Base-by-base conservation (phyloP, 2,888 invertebrate species). In the Cephus runcator region DNA sequence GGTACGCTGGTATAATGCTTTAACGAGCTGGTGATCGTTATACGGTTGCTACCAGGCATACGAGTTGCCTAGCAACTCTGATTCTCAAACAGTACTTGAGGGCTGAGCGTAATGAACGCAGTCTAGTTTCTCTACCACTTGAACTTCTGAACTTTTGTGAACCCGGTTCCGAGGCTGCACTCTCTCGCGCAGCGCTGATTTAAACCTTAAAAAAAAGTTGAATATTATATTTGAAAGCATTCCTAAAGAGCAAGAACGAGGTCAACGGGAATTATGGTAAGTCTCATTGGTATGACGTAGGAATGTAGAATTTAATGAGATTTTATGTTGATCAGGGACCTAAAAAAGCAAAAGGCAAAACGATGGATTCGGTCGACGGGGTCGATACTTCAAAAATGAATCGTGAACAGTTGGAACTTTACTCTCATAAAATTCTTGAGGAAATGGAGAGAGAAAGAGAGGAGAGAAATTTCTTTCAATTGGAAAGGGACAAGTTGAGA, bases 371-470 rank as follows among this genome's bases (percentile, higher is more conserved):
- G 1, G 87, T 97, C 87, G 98, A 98, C 95, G 98, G 98, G 80
- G 96, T 98, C 73, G 96, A 98, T 79, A 98, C 98, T 40, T 95
- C 97, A 15, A 96, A 96, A 90, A 98, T 98, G 98, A 95, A 96
- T 73, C 94, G 98, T 87, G 98, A 98, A 88, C 96, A 98, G 92
- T 93, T 99, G 79, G 98, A 98, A 92, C 95, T 96, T 81, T 98
- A 98, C 90, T 95, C 97, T 23, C 93, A 96, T 75, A 94, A 95
- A 86, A 95, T 98, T 33, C 95, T 97, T 90, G 97, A 97, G 89
- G 98, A 98, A 93, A 93, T 98, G 90, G 98, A 98, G 89, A 94
- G 97, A 79, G 98, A 99, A 92, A 93, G 98, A 86, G 98, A 98
- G 91, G 98, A 99, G 91, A 93, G 99, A 77, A 98, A 98, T 92